Percentiles rank a stretch among this genome's conserved stretches.
phyloP scores from a whole-genome alignment of 1,140 invertebrate genomes.

The Orchestia grillus region DNA sequence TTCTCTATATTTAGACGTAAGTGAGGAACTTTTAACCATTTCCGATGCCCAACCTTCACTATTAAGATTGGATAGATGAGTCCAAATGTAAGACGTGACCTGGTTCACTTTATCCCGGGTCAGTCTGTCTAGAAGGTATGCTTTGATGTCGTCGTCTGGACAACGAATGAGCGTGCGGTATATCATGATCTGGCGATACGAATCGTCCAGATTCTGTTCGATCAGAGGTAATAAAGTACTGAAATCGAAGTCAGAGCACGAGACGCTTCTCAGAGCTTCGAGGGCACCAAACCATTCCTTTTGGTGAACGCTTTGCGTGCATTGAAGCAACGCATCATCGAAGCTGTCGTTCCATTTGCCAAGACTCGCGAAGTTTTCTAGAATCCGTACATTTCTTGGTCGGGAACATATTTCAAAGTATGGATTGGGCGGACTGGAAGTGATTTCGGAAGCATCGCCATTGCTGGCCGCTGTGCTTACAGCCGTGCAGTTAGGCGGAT shows the following conservation, averaged over 20 bases:
- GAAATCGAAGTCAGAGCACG: background rate
- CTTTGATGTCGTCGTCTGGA: background rate
- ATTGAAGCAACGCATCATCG: background rate
- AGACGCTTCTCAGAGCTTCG: background rate
- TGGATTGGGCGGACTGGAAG: background rate
- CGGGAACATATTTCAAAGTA: background rate
- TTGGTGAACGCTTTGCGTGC: background rate
- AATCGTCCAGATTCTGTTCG: background rate
- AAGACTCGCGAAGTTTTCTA: slow-evolving; percentile 1
- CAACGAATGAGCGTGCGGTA: slow-evolving; percentile 33
- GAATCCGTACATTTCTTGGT: background rate
- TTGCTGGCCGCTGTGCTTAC: background rate
- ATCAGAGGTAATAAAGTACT: background rate
- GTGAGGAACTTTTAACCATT: background rate
- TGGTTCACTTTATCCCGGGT: background rate
- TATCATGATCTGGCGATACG: slow-evolving; percentile 8
- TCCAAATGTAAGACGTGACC: slow-evolving; percentile 42
- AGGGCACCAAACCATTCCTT: slow-evolving; percentile 15
- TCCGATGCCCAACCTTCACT: background rate
- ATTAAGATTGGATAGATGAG: slow-evolving; percentile 2
- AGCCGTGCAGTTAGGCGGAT: background rate
- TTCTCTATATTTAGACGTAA: slow-evolving; percentile 6
- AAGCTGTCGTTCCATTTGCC: background rate
- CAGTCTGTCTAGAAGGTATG: background rate
- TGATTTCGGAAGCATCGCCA: background rate